Percentiles rank a stretch among this genome's conserved stretches.
Evolutionary conservation across 2,888 invertebrate genomes (phyloP).

Genomic region (Panzeria rudis): DNA sequence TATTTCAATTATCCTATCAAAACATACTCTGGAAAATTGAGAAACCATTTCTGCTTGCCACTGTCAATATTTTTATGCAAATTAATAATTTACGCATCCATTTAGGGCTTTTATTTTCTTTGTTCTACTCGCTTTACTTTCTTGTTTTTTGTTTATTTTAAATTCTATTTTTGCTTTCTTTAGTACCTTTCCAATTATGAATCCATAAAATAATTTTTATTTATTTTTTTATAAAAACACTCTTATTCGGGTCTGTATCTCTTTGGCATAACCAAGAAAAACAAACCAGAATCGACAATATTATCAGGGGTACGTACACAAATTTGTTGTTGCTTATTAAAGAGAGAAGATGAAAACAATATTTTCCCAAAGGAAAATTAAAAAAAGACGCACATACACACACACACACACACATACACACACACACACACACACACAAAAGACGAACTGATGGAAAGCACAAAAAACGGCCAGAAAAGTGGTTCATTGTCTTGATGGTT

Average conservation of each 20-base stretch:
- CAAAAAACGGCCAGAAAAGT: conserved; percentile 24
- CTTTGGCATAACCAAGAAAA: conserved; percentile 15
- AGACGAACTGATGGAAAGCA: conserved; percentile 31
- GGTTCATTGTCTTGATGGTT: conserved; percentile 43
- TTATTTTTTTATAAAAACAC: background rate
- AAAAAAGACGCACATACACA: background rate
- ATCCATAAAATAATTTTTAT: conserved; percentile 47
- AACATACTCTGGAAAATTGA: no score
- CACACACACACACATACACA: background rate
- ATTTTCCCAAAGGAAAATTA: conserved; percentile 58
- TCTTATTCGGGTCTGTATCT: background rate
- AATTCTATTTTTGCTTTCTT: conserved; percentile 41
- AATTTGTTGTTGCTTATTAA: conserved; percentile 24
- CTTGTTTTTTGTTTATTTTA: conserved; percentile 27
- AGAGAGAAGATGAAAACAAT: conserved; percentile 39
- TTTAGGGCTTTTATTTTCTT: conserved; percentile 16
- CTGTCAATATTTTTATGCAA: conserved; percentile 13
- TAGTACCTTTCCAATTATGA: conserved; percentile 54
- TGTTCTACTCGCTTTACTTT: conserved; percentile 7
- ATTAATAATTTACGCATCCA: conserved; percentile 36
- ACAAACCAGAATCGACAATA: conserved; percentile 36
- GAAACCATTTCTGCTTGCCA: no score
- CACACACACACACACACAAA: background rate
- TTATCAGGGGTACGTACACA: conserved; percentile 40
- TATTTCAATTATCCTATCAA: no score